Base-by-base conservation (phyloP, 2,888 invertebrate species). In the Quadriops clusia region DNA sequence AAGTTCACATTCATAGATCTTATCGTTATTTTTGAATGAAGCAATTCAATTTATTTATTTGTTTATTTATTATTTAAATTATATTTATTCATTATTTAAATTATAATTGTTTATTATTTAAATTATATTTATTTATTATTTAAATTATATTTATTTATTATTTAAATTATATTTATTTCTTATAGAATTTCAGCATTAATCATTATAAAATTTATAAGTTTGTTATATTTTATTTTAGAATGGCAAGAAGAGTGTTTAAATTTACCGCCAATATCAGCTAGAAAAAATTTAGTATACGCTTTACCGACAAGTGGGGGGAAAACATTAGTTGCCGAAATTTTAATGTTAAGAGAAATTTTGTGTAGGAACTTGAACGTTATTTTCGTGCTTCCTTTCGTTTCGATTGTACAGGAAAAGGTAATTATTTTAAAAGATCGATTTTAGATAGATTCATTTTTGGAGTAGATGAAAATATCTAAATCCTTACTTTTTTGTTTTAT, bases 221-320 rank as follows among this genome's bases (percentile, higher is more conserved):
- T 3, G 9, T 9, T 17, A 7, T 9, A n/a, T n/a, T n/a, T n/a
- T n/a, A n/a, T 59, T 63, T 11, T 50, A 90, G 93, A 85, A 43
- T 95, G 95, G 95, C 95, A 97, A 64, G 72, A 83, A 44, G 87
- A 93, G 61, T 95, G 94, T 54, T 63, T 95, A 3, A 75, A 71
- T 36, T 64, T 90, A 18, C 68, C 74, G n/a, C 80, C 85, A 3
- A 67, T 91, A 13, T 62, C 67, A 34, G 59, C 72, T 7, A 71
- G 79, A 21, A 68, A 67, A 40, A 97, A 97, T 64, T 67, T 95
- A 23, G 79, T 97, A 36, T 90, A 94, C 53, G 86, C 90, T 0
- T 59, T 95, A 22, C 95, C 97, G 1, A 97, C 95, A 1, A 93
- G 94, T 53, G 95, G 95, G 2, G 97, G 95, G 1, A 97, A 97